These are phyloP conservation scores for Ectobius pallidus DNA, from an alignment of 2,888 invertebrate species.

Conservation along the genomic window DNA sequence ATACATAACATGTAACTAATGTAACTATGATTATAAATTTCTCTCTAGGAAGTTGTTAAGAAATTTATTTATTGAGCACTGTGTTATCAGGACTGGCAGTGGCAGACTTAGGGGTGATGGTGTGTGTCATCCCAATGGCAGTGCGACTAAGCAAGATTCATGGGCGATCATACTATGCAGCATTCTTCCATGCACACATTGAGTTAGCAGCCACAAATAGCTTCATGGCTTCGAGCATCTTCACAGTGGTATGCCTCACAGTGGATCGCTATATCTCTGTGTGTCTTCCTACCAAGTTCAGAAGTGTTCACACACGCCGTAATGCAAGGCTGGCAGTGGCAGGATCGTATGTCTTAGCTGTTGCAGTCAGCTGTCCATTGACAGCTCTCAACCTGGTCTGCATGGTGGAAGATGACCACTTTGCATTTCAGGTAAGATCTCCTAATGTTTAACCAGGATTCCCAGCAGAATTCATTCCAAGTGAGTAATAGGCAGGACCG, in stretches of 20 bases:
- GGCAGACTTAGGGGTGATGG: conserved; percentile 55
- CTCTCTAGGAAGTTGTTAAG: no score
- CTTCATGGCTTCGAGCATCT: conserved; percentile 59
- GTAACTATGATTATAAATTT: no score
- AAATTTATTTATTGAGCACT: no score
- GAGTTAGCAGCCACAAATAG: conserved; percentile 57
- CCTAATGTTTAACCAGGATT: no score
- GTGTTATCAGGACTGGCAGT: conserved; percentile 53
- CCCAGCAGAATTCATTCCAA: neutral
- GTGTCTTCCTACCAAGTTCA: conserved; percentile 54
- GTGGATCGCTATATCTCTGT: conserved; percentile 58
- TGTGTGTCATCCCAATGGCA: conserved; percentile 53
- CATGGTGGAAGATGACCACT: conserved; percentile 39
- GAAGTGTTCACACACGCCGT: conserved; percentile 51
- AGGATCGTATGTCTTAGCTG: conserved; percentile 52
- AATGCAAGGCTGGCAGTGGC: conserved; percentile 53
- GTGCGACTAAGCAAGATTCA: conserved; percentile 46
- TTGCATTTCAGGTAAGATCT: conserved; percentile 37
- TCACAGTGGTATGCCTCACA: conserved; percentile 59
- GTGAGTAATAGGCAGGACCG: neutral
- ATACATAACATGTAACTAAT: no score
- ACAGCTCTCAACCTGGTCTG: conserved; percentile 52
- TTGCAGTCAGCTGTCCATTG: conserved; percentile 55
- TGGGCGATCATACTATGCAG: conserved; percentile 46
- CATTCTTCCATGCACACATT: conserved; percentile 55